These are phyloP conservation scores for Tenebrosternarchus preto DNA, from an alignment of 2,113 vertebrate genomes.

Conservation along the genomic window DNA sequence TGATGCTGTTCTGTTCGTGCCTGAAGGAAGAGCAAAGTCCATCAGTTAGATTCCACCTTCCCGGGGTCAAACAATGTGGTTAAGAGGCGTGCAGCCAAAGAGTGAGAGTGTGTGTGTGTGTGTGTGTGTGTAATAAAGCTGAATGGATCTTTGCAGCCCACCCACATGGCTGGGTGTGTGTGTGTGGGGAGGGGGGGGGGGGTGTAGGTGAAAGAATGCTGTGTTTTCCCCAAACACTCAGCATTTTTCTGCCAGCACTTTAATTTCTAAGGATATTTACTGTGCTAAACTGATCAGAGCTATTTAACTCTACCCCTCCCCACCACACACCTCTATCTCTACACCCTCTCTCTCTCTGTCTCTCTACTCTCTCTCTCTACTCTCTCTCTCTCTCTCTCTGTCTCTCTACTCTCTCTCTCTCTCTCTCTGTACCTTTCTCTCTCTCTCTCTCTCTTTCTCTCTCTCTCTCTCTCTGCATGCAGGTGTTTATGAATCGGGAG, in stretches of 20 bases:
- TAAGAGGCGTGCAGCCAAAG: slow-evolving; percentile 28
- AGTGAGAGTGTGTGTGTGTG: slow-evolving; percentile 5
- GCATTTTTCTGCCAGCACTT: slow-evolving; percentile 58
- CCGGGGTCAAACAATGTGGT: not conserved
- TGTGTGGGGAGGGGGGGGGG: too few relatives aligned
- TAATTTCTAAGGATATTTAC: slow-evolving; percentile 68
- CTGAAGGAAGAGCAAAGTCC: not conserved
- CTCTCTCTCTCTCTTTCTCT: too few relatives aligned
- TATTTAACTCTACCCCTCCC: not conserved
- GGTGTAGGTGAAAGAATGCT: slow-evolving; percentile 39
- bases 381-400: not conserved
- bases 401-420: not conserved
- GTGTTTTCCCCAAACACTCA: slow-evolving; percentile 58
- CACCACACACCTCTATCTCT: too few relatives aligned
- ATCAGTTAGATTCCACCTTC: not conserved
- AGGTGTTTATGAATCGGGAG: slow-evolving; percentile 67
- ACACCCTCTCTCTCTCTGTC: slow-evolving; percentile 8
- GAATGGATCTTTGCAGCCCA: slow-evolving; percentile 70
- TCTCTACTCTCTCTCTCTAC: too few relatives aligned
- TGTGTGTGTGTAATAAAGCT: slow-evolving; percentile 54
- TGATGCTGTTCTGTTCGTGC: not conserved
- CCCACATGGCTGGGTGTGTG: slow-evolving; percentile 66
- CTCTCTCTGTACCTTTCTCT: too few relatives aligned
- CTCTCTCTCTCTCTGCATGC: slow-evolving; percentile 41
- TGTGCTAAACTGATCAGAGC: slow-evolving; percentile 50